Percentiles rank a stretch among this genome's conserved stretches.
Conservation (phyloP, 2,113 vertebrate species). For the Cygnus buccinator region DNA sequence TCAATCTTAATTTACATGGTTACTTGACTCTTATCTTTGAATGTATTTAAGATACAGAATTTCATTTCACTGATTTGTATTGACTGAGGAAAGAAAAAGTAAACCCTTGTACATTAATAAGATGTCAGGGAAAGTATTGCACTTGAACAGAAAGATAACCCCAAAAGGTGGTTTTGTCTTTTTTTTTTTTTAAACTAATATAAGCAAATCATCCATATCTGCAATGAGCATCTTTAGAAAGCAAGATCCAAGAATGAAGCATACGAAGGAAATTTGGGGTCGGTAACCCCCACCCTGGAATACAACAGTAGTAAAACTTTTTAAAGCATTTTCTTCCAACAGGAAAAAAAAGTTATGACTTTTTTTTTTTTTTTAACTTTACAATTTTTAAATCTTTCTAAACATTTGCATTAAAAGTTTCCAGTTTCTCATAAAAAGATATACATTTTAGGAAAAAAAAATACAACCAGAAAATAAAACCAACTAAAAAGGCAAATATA, state of each 20-base stretch:
- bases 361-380: constrained; percentile 57
- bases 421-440: constrained; percentile 77
- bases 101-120: constrained; percentile 72
- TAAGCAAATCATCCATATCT: constrained; percentile 42
- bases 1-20: not conserved
- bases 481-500: constrained; percentile 77
- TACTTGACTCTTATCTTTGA: not conserved
- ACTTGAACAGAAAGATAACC: constrained; percentile 77
- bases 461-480: constrained; percentile 75
- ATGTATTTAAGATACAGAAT: constrained; percentile 28
- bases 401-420: constrained; percentile 74
- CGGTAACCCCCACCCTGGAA: constrained; percentile 73
- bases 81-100: constrained; percentile 53
- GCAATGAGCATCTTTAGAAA: constrained; percentile 67
- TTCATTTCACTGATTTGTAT: constrained; percentile 49
- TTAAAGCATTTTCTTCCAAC: constrained; percentile 79
- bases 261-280: constrained; percentile 53
- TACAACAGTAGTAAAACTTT: constrained; percentile 70
- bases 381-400: constrained; percentile 75
- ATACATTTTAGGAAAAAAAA: constrained; percentile 72
- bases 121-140: constrained; percentile 84
- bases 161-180: not conserved
- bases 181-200: constrained; percentile 44
- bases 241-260: constrained; percentile 56
- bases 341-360: constrained; percentile 72